A percentile compares a stretch with the other conserved stretches of the same genome.
phyloP scores from a whole-genome alignment of 2,888 invertebrate genomes.

The Lasioglossum vierecki region DNA sequence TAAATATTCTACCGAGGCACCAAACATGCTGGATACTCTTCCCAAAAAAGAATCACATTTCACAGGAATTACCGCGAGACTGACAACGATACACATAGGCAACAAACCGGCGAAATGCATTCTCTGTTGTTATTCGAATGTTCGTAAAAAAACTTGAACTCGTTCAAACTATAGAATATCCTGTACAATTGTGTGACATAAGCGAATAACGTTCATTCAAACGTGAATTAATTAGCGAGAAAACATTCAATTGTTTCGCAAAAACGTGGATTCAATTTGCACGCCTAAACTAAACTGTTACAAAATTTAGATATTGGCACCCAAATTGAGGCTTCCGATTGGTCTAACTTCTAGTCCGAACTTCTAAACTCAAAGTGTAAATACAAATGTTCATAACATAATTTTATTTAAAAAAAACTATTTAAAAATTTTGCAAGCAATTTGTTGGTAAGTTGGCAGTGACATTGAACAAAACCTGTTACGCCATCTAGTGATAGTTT shows the following conservation, averaged over 20 bases:
- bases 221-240: not conserved
- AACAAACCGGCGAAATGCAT: conserved; percentile 33
- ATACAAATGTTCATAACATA: not conserved
- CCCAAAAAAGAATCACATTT: conserved; percentile 26
- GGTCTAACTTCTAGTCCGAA: not conserved
- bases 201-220: not conserved
- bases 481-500: not conserved
- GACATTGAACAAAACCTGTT: not conserved
- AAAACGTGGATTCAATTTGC: not conserved
- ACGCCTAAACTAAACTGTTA: not conserved
- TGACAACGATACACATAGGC: not conserved
- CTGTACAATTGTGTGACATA: not conserved
- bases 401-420: not conserved
- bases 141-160: not conserved
- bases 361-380: not conserved
- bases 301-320: not conserved
- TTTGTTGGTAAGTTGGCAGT: not conserved
- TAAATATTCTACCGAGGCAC: conserved; percentile 77
- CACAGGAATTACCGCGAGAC: not conserved
- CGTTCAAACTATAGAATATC: not conserved
- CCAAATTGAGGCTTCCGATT: conserved; percentile 16
- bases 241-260: not conserved
- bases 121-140: conserved; percentile 10
- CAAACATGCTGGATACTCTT: not conserved
- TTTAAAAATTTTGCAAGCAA: not conserved